A percentile compares a stretch with the other conserved stretches of the same genome.
phyloP scores from a whole-genome alignment of 2,888 invertebrate species.

The Halocaridina rubra region DNA sequence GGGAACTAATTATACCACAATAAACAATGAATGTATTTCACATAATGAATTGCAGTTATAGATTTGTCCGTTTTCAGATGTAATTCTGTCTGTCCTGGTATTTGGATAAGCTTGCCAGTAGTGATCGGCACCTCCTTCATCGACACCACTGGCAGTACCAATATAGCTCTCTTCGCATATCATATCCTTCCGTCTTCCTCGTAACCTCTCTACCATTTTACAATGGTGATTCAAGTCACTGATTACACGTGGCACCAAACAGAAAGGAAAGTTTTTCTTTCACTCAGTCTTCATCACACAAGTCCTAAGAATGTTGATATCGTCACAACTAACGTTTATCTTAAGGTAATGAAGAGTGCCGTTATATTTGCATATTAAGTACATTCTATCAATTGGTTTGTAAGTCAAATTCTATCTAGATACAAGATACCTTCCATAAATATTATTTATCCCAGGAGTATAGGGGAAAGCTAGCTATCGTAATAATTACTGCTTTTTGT shows the following conservation, averaged over 20 bases:
- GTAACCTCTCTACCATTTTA: background rate
- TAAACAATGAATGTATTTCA: background rate
- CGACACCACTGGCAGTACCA: background rate
- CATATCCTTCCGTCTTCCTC: background rate
- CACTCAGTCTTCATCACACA: conserved; percentile 32
- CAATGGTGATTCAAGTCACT: conserved; percentile 43
- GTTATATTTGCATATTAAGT: no score
- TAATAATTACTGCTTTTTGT: background rate
- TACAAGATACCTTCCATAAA: background rate
- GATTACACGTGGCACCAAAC: conserved; percentile 56
- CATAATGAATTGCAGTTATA: background rate
- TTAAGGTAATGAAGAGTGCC: conserved; percentile 39
- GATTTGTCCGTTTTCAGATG: conserved; percentile 11
- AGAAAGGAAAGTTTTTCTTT: conserved; percentile 23
- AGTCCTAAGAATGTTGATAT: conserved; percentile 47
- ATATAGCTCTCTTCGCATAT: background rate
- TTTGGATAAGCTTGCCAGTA: conserved; percentile 43
- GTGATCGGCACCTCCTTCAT: background rate
- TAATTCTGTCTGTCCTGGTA: conserved; percentile 23
- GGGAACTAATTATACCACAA: no score
- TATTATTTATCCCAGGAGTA: background rate
- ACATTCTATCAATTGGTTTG: no score
- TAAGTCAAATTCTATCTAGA: background rate
- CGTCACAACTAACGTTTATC: conserved; percentile 35
- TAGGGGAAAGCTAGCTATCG: background rate